Evolutionary conservation across 2,113 vertebrate species (phyloP).

Genomic region (Camelus bactrianus): DNA sequence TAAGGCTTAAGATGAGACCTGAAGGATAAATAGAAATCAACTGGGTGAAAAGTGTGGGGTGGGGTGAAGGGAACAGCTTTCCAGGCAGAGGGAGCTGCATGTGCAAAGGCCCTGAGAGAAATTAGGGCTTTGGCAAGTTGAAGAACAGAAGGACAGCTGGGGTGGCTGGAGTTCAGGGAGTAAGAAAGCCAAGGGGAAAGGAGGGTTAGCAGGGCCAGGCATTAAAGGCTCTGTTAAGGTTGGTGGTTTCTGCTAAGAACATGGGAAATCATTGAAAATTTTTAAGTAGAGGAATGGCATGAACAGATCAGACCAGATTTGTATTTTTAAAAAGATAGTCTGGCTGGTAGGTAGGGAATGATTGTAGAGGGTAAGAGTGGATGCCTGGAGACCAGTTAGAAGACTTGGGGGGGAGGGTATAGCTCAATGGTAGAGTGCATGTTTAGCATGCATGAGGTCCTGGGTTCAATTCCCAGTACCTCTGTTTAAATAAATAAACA

Average conservation of each 20-base stretch:
- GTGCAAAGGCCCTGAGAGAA: background rate
- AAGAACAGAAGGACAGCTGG: background rate
- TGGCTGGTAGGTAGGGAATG: background rate
- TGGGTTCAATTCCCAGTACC: too few relatives aligned
- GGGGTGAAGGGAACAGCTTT: background rate
- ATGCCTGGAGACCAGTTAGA: background rate
- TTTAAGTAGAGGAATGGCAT: background rate
- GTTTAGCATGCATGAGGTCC: too few relatives aligned
- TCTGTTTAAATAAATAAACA: too few relatives aligned
- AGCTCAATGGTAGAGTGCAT: too few relatives aligned
- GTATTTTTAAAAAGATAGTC: slow-evolving; percentile 41
- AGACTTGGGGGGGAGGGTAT: background rate
- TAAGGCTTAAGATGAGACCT: background rate
- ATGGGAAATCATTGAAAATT: background rate
- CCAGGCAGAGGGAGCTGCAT: background rate
- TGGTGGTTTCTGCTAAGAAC: slow-evolving; percentile 4
- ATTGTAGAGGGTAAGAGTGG: background rate
- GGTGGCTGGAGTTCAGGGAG: background rate
- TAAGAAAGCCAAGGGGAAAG: background rate
- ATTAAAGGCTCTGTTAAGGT: background rate
- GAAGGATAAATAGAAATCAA: slow-evolving; percentile 3
- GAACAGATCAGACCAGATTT: slow-evolving; percentile 29
- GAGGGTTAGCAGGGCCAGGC: background rate
- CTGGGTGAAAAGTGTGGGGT: background rate
- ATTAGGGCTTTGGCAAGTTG: background rate